Base-by-base conservation (phyloP, 2,797 vertebrate genomes). In the Coracias cyanogaster region DNA sequence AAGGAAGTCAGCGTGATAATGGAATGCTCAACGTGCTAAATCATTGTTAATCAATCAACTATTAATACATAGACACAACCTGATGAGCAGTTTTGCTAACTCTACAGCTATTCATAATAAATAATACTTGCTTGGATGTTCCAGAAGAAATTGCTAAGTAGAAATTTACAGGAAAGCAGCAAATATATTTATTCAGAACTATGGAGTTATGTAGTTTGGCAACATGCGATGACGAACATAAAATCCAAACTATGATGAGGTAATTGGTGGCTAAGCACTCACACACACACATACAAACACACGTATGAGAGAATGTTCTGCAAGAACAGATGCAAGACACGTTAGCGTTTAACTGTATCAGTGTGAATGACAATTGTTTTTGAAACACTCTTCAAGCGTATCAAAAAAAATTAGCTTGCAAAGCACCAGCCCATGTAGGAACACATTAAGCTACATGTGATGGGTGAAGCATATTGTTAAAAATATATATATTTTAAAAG, bases 21-120 rank as follows among this genome's bases (percentile, higher is more conserved):
- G 98, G 95, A 96, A 98, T 97, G 98, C 97, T 97, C 97, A 92
- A 97, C 31, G 98, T 98, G 97, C 98, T 97, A 96, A 94, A 91
- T 93, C 91, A 89, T 4, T 97, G 95, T 97, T 97, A 97, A 97
- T 96, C 96, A 90, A 96, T 89, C 95, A 93, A 69, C 93, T 96
- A 93, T 84, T 90, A 96, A 96, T 95, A 96, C 94, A 96, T 5
- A 96, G 91, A 94, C 95, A 91, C 45, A 94, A 95, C 94, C 94
- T 94, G 93, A 90, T 49, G 64, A 90, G 86, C 91, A 96, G 72
- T 82, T 95, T 92, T 70, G 41, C 90, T 96, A 97, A 93, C 48
- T 93, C 95, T 97, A 97, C 85, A 58, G 82, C 94, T 96, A 95
- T 66, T 95, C 79, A 71, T 96, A 95, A 96, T 95, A 97, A 95